Conservation (phyloP, 1,140 invertebrate genomes). For the Cydia pomonella region DNA sequence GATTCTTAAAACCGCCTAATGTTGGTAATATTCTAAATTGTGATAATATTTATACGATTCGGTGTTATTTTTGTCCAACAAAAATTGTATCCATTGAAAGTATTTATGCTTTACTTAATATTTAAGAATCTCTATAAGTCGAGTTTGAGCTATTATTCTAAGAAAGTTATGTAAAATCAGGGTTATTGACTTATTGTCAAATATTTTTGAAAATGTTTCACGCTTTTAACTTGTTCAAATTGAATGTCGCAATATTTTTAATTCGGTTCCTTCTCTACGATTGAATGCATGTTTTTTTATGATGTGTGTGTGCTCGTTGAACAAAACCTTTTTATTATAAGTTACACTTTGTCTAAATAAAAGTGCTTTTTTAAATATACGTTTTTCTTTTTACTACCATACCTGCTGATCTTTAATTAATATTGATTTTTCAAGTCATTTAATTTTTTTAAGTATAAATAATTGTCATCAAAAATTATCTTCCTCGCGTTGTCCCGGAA, state of each 20-base stretch:
- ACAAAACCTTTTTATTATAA: background rate
- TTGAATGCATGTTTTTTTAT: background rate
- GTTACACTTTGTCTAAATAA: slow-evolving; percentile 13
- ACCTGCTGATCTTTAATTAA: no score
- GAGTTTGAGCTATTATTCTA: no score
- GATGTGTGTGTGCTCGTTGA: background rate
- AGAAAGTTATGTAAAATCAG: no score
- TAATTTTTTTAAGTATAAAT: no score
- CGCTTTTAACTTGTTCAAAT: no score
- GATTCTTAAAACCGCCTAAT: slow-evolving; percentile 7
- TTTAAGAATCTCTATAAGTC: background rate
- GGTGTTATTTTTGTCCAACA: slow-evolving; percentile 23
- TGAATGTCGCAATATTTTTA: no score
- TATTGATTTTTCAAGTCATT: no score
- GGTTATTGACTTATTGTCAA: no score
- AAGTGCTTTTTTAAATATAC: background rate
- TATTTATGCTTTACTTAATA: slow-evolving; percentile 7
- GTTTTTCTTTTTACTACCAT: no score
- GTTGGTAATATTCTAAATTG: background rate
- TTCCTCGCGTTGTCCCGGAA: no score
- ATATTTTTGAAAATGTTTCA: no score
- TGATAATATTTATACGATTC: background rate
- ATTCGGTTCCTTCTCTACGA: background rate
- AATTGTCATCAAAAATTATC: no score
- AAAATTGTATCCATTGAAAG: slow-evolving; percentile 25